Base-by-base conservation (phyloP, 2,797 vertebrate species). In the Falco rusticolus region DNA sequence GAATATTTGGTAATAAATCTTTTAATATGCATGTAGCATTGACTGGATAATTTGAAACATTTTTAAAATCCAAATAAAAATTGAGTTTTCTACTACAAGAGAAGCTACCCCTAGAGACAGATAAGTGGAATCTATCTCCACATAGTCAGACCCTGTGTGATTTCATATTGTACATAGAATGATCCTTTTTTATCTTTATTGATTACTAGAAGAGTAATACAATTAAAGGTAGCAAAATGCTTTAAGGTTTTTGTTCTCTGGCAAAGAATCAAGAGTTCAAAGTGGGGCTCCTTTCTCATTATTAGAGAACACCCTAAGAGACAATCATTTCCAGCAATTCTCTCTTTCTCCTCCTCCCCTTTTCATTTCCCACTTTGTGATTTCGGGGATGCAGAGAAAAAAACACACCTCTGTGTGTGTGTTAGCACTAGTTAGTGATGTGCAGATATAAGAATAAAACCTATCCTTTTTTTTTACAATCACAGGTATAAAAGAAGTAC, bases 51-150 rank as follows among this genome's bases (percentile, higher is more conserved):
- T 95, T 96, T 91, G 91, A 97, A 95, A 94, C 92, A 96, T 97
- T 96, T 97, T 97, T 81, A 97, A 98, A 97, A 97, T 97, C 95
- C 93, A 97, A 98, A 97, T 97, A 97, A 96, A 97, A 97, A 97
- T 96, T 92, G 90, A 97, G 87, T 96, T 98, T 97, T 91, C 50
- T 93, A 87, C 95, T 97, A 93, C 50, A 96, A 76, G 77, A 85
- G 87, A 96, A 84, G 88, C 39, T 96, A 94, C 89, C 86, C 84
- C 93, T 75, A 94, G 95, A 91, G 90, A 95, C 89, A 93, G 89
- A 96, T 97, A 91, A 85, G 82, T 90, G 90, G 86, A 96, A 88
- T 94, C 85, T 76, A 51, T 91, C 74, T 96, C 79, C 71, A 92
- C 80, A 83, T 47, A 91, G n/a, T 95, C 84, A 88, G 76, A 63